Evolutionary conservation across 1,140 invertebrate species (phyloP).

Genomic region (Nautilus pompilius): DNA sequence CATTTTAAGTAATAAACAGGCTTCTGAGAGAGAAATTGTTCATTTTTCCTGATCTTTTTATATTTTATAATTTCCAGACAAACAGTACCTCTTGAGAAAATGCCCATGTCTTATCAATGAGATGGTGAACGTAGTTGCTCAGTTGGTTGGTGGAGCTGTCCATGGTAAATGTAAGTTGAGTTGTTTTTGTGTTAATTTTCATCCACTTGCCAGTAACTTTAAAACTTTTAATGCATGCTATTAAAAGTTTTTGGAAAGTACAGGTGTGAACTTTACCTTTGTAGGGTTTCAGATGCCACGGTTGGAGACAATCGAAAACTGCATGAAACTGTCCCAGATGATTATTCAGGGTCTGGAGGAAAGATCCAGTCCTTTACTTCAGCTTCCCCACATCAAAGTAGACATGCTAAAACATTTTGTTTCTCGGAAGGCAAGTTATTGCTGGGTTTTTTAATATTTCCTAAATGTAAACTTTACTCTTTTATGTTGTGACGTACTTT

Average conservation of each 20-base stretch:
- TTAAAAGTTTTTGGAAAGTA: too few species aligned
- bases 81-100: conserved; percentile 80
- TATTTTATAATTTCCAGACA: conserved; percentile 47
- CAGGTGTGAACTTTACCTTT: conserved; percentile 47
- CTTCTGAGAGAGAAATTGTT: background rate
- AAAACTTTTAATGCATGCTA: too few species aligned
- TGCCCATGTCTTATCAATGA: conserved; percentile 96
- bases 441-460: background rate
- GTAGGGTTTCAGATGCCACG: conserved; percentile 73
- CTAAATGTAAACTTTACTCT: too few species aligned
- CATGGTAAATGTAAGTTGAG: conserved; percentile 74
- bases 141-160: conserved; percentile 88
- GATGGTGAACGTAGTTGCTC: conserved; percentile 93
- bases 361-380: conserved; percentile 85
- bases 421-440: conserved; percentile 68
- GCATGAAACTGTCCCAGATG: conserved; percentile 96
- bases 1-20: too few species aligned
- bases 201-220: too few species aligned
- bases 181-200: too few species aligned
- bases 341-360: conserved; percentile 96
- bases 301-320: conserved; percentile 95
- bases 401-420: conserved; percentile 90
- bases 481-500: too few species aligned
- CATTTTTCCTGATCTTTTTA: background rate
- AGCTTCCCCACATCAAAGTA: conserved; percentile 93